These are phyloP conservation scores for Nothobranchius furzeri DNA, from an alignment of 2,113 vertebrate genomes.

Conservation along the genomic window DNA sequence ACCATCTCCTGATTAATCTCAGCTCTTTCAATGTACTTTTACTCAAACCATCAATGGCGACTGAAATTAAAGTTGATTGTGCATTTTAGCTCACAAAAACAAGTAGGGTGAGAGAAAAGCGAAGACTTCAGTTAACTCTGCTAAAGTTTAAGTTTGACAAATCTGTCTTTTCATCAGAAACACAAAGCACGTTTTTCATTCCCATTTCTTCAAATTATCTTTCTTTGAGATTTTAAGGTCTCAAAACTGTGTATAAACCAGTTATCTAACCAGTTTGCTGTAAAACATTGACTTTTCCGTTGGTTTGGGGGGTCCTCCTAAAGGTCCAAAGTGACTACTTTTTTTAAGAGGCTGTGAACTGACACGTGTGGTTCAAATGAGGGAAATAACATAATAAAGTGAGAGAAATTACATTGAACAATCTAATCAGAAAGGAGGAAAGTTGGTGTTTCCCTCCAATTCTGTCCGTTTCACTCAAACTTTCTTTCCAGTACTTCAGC, in stretches of 20 bases:
- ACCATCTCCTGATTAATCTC: background rate
- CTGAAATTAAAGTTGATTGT: background rate
- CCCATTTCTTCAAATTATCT: background rate
- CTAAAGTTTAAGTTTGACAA: too few species aligned
- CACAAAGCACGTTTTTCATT: background rate
- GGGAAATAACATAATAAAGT: background rate
- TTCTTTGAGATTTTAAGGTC: too few species aligned
- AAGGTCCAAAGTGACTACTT: too few species aligned
- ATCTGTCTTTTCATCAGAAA: too few species aligned
- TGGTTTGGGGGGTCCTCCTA: too few species aligned
- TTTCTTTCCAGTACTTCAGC: slow-evolving; percentile 51
- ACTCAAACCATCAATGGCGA: too few species aligned
- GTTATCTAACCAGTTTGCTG: too few species aligned
- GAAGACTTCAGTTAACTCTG: too few species aligned
- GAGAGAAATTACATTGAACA: too few species aligned
- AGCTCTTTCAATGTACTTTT: background rate
- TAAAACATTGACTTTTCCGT: too few species aligned
- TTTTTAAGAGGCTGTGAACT: background rate
- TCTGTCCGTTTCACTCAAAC: slow-evolving; percentile 27
- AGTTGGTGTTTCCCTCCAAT: background rate
- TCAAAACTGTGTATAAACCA: too few species aligned
- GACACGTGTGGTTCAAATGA: background rate
- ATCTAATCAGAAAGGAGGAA: background rate
- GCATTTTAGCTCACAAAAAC: background rate
- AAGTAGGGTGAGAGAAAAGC: background rate